phyloP scores from a whole-genome alignment of 1,140 invertebrate genomes.

The Mercenaria mercenaria region DNA sequence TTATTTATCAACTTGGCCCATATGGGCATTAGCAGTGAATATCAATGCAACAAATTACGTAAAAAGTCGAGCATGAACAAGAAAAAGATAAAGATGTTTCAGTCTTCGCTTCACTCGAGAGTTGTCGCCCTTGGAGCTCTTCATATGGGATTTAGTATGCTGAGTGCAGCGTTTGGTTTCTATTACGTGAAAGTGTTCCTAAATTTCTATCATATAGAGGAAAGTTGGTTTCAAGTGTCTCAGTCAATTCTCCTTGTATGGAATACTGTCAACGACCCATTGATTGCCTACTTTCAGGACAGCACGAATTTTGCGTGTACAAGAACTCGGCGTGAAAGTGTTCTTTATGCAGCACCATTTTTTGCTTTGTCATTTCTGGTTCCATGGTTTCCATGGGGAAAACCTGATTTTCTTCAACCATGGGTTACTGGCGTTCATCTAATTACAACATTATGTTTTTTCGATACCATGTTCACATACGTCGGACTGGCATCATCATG shows the following conservation, averaged over 20 bases:
- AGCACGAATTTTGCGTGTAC: conserved; percentile 80
- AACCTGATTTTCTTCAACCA: conserved; percentile 5
- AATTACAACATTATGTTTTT: conserved; percentile 85
- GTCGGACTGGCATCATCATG: conserved; percentile 84
- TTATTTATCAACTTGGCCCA: no score
- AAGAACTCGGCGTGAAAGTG: conserved; percentile 82
- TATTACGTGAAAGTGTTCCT: conserved; percentile 86
- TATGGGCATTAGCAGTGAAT: no score
- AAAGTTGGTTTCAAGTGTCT: conserved; percentile 86
- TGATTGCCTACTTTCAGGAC: conserved; percentile 86
- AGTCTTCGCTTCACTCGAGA: background rate
- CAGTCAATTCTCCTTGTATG: conserved; percentile 86
- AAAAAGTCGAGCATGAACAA: no score
- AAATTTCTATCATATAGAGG: conserved; percentile 85
- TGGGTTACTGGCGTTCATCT: conserved; percentile 85
- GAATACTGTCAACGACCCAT: conserved; percentile 87
- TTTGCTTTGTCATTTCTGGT: conserved; percentile 85
- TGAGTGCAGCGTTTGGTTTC: conserved; percentile 78
- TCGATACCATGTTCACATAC: conserved; percentile 86
- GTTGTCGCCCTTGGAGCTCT: conserved; percentile 74
- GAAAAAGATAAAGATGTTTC: no score
- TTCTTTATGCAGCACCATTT: conserved; percentile 85
- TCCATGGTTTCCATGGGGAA: conserved; percentile 86
- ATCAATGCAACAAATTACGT: no score
- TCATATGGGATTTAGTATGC: conserved; percentile 72